These are phyloP conservation scores for Emys orbicularis DNA, from an alignment of 2,797 vertebrate genomes.

Conservation along the genomic window DNA sequence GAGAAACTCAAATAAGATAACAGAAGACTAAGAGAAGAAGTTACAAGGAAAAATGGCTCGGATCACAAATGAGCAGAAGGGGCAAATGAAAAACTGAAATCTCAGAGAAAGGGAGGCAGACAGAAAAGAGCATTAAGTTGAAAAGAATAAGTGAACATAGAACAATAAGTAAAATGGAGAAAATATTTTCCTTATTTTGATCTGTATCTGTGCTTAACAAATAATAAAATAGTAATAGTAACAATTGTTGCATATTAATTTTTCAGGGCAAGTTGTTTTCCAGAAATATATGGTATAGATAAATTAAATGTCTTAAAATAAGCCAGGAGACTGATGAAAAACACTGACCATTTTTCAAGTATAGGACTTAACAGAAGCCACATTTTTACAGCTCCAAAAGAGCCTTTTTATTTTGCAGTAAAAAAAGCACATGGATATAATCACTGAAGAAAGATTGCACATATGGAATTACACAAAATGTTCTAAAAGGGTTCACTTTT, in stretches of 20 bases:
- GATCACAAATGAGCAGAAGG: constrained; percentile 46
- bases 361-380: neutral
- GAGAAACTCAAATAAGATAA: neutral
- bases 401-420: neutral
- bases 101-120: constrained; percentile 4
- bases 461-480: neutral
- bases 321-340: neutral
- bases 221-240: neutral
- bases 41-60: constrained; percentile 1
- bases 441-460: neutral
- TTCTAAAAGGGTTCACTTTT: neutral
- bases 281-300: neutral
- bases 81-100: constrained; percentile 10
- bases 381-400: neutral
- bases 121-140: neutral
- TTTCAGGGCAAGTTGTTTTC: neutral
- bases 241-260: neutral
- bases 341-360: neutral
- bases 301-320: neutral
- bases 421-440: neutral
- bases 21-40: neutral
- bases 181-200: neutral
- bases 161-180: neutral
- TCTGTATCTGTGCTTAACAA: neutral
- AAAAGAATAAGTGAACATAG: constrained; percentile 24